Percentiles rank a stretch among this genome's conserved stretches.
These are phyloP conservation scores for Dallia pectoralis DNA, from an alignment of 2,797 vertebrate species.

Conservation along the genomic window DNA sequence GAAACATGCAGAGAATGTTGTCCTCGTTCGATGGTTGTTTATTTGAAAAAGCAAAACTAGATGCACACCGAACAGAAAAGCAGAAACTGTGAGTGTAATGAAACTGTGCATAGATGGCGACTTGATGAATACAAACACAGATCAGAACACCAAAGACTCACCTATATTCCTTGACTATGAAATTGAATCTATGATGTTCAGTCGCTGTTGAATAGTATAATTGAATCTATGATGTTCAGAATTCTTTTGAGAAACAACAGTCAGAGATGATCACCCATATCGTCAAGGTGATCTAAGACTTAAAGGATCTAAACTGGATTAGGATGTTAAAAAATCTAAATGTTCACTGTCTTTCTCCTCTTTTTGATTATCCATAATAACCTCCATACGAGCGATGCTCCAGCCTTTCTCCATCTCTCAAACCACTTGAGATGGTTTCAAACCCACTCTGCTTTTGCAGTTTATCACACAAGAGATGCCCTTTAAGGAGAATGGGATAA, in stretches of 20 bases:
- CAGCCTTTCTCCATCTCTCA: conserved; percentile 43
- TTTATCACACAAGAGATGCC: conserved; percentile 65
- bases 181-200: too few relatives aligned
- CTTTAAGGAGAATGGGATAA: conserved; percentile 48
- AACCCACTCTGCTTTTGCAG: conserved; percentile 55
- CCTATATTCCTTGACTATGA: too few relatives aligned
- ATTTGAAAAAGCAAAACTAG: too few relatives aligned
- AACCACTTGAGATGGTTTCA: conserved; percentile 58
- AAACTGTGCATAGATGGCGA: too few relatives aligned
- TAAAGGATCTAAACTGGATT: conserved; percentile 1
- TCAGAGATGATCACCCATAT: neutral
- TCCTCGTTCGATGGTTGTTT: too few relatives aligned
- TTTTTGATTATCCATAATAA: conserved; percentile 45
- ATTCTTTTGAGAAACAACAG: conserved; percentile 8
- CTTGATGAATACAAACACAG: too few relatives aligned
- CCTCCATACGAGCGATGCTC: conserved; percentile 40
- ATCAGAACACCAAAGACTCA: too few relatives aligned
- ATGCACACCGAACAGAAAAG: too few relatives aligned
- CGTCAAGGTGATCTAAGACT: conserved; percentile 9
- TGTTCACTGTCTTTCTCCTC: conserved; percentile 37
- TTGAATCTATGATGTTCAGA: neutral
- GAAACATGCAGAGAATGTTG: too few relatives aligned
- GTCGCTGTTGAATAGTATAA: neutral
- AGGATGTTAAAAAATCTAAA: conserved; percentile 14
- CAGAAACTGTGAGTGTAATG: too few relatives aligned